Evolutionary conservation across 1,140 invertebrate species (phyloP).

Genomic region (Drosophila triauraria): DNA sequence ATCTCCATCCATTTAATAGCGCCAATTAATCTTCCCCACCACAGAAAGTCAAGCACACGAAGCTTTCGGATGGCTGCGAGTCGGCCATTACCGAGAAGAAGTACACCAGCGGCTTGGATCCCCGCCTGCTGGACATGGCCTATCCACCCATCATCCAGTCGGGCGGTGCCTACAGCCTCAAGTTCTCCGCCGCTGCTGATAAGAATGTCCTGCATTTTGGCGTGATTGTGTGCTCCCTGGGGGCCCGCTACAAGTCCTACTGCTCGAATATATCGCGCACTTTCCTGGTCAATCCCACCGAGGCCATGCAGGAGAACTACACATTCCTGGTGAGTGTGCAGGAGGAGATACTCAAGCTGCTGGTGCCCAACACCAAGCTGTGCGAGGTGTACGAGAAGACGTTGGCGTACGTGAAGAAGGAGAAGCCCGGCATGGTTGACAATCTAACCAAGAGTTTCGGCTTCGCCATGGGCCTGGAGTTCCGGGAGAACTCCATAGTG

Average conservation of each 20-base stretch:
- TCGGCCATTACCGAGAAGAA: constrained; percentile 96
- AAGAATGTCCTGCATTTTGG: constrained; percentile 98
- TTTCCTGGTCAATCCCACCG: constrained; percentile 97
- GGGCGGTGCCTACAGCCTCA: constrained; percentile 98
- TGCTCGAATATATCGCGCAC: constrained; percentile 99
- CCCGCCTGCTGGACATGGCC: constrained; percentile 96
- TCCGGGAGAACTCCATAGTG: constrained; percentile 96
- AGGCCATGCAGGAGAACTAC: constrained; percentile 93
- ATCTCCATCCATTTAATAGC: background rate
- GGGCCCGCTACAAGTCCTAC: constrained; percentile 98
- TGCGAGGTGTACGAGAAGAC: constrained; percentile 96
- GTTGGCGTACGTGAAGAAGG: constrained; percentile 93
- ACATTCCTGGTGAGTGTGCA: constrained; percentile 96
- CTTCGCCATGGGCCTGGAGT: constrained; percentile 99
- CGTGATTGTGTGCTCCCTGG: constrained; percentile 97
- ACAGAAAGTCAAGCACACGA: constrained; percentile 97
- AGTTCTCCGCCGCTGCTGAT: constrained; percentile 97
- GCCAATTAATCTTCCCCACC: background rate
- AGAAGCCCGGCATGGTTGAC: constrained; percentile 94
- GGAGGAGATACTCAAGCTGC: constrained; percentile 94
- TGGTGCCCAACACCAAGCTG: constrained; percentile 94
- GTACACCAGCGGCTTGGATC: constrained; percentile 95
- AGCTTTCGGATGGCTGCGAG: constrained; percentile 97
- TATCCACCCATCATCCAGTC: constrained; percentile 99
- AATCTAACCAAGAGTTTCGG: constrained; percentile 98